These are phyloP conservation scores for Hemichromis elongatus DNA, from an alignment of 2,113 vertebrate species.

Conservation along the genomic window DNA sequence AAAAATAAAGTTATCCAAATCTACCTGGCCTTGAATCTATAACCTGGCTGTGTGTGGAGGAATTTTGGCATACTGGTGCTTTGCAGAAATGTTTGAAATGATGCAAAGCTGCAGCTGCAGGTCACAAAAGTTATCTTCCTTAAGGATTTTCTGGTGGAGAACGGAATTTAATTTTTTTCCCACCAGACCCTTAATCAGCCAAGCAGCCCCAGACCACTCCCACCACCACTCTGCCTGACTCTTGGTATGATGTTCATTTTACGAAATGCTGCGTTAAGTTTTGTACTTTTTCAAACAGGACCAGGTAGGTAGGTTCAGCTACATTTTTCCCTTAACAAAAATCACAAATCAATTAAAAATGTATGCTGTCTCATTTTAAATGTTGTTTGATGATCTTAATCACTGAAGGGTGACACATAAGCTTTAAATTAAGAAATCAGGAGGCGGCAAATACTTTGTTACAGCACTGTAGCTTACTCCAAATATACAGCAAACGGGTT, in stretches of 20 bases:
- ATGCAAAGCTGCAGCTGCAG: no score
- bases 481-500: background rate
- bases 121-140: background rate
- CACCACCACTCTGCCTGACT: background rate
- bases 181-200: background rate
- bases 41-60: background rate
- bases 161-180: background rate
- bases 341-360: background rate
- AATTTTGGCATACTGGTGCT: no score
- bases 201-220: background rate
- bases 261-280: background rate
- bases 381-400: background rate
- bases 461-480: background rate
- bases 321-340: background rate
- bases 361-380: fast-evolving
- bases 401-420: background rate
- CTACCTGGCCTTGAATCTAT: background rate
- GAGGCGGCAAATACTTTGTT: background rate
- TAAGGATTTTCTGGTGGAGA: fast-evolving
- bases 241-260: background rate
- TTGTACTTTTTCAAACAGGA: background rate
- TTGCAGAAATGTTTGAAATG: no score
- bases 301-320: background rate
- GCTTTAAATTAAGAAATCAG: fast-evolving
- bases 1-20: background rate